Evolutionary conservation across 2,113 vertebrate species (phyloP), one percentile per base, ranked within the genome.

Genomic region (Osmerus mordax): DNA sequence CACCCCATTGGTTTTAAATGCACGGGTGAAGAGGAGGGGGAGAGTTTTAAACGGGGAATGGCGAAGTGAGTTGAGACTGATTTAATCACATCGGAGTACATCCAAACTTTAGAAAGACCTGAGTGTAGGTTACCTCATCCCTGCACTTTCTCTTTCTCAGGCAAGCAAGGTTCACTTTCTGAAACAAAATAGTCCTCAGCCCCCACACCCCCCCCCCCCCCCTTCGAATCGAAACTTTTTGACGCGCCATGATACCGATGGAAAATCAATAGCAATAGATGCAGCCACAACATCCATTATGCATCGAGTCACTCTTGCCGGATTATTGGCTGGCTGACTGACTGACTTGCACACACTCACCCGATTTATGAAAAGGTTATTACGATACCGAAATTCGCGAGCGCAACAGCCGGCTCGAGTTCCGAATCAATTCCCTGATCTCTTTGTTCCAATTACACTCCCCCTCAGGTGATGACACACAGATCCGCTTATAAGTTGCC

Each of bases 361-460:
- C 29, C 9, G 18, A 23, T 19, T 51, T 68, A 73, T 69, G 64
- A 80, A 73, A 41, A 80, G 64, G 75, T 82, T 77, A 71, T 19
- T 2, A 76, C 36, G 36, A 41, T 74, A 81, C 65, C 4, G 61
- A 41, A 5, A 41, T 41, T 41, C 7, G 36, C 36, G 6, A 8
- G 36, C 6, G 36, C 36, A 41, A 41, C 36, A 41, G 36, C 6
- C 19, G 18, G 18, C 58, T 23, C 19, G 9, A 23, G 18, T 47
- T 41, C 18, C 47, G 55, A 69, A 78, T 81, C 73, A 78, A 78
- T 76, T 71, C 67, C 53, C 66, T 56, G 11, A 60, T 2, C 58
- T 70, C 72, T 79, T 72, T 78, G 66, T 68, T 84, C 78, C 72
- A 83, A 81, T 85, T 87, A 81, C 71, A 68, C 64, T 1, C 6